Evolutionary conservation across 2,113 vertebrate species (phyloP).

Genomic region (Daboia siamensis): DNA sequence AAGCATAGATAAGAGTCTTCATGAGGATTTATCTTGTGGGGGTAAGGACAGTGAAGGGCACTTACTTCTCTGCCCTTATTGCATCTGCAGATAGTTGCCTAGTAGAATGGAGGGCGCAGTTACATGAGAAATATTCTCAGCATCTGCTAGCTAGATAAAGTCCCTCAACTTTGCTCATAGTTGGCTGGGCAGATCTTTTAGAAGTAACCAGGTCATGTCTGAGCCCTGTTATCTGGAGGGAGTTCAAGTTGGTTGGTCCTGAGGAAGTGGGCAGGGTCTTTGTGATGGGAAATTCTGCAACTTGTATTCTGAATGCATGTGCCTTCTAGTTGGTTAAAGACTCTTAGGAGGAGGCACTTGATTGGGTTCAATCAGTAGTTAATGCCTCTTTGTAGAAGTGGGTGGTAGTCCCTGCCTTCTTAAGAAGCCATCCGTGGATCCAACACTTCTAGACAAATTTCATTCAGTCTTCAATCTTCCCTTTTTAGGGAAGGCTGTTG

Average conservation of each 20-base stretch:
- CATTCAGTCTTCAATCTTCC: not conserved
- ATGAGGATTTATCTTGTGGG: not conserved
- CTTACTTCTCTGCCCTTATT: not conserved
- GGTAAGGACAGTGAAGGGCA: not conserved
- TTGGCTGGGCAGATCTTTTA: not conserved
- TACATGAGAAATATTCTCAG: not conserved
- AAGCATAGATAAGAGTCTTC: not conserved
- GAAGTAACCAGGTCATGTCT: not conserved
- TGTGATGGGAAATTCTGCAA: not conserved
- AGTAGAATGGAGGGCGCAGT: not conserved
- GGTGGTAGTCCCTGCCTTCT: not conserved
- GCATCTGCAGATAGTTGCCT: not conserved
- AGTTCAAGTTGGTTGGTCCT: not conserved
- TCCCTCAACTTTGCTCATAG: not conserved
- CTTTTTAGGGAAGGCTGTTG: not conserved
- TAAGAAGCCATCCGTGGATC: not conserved
- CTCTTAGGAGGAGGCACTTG: not conserved
- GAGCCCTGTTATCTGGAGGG: not conserved
- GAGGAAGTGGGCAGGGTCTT: not conserved
- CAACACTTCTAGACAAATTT: not conserved
- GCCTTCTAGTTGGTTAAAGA: not conserved
- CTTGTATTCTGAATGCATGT: not conserved
- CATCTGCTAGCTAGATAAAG: not conserved
- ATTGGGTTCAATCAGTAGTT: not conserved
- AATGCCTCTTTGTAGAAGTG: not conserved